phyloP scores from a whole-genome alignment of 2,797 vertebrate species.

The Arvicola amphibius region DNA sequence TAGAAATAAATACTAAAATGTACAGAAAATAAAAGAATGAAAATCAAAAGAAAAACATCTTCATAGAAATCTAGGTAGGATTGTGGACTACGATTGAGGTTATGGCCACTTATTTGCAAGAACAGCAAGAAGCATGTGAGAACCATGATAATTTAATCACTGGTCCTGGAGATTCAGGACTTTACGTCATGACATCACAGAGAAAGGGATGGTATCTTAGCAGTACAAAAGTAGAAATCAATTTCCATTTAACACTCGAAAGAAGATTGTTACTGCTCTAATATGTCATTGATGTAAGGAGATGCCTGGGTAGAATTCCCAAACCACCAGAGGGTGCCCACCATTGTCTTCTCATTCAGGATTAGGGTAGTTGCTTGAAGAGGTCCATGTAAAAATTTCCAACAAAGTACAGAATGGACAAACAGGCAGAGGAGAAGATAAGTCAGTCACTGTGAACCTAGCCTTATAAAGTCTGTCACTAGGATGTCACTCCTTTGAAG shows the following conservation, averaged over 20 bases:
- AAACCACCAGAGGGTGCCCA: accelerated
- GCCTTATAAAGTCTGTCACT: not conserved
- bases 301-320: not conserved
- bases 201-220: not conserved
- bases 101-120: not conserved
- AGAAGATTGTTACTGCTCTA: not conserved
- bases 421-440: not conserved
- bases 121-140: not conserved
- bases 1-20: not conserved
- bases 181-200: not conserved
- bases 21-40: not conserved
- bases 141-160: not conserved
- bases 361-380: not conserved
- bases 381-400: not conserved
- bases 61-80: not conserved
- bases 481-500: conserved; percentile 54
- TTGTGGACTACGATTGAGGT: not conserved
- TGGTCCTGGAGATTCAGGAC: not conserved
- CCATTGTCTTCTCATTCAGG: not conserved
- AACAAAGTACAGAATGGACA: not conserved
- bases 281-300: accelerated
- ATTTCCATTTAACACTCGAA: not conserved
- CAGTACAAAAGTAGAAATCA: not conserved
- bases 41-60: not conserved
- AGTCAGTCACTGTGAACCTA: not conserved